phyloP scores from a whole-genome alignment of 2,888 invertebrate species.

The Oscheius sp. region DNA sequence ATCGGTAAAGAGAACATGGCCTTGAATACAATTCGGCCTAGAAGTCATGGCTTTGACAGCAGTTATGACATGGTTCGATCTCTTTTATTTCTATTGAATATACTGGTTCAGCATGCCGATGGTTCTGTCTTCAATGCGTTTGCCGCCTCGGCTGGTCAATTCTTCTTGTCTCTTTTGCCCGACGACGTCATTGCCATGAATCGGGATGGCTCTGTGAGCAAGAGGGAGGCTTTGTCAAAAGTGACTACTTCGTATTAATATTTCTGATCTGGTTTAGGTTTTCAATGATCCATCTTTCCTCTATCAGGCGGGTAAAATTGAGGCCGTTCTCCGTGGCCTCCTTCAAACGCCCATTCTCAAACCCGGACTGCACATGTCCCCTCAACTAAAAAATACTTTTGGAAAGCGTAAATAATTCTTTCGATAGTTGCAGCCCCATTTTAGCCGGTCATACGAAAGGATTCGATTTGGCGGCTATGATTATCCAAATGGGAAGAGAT shows the following conservation, averaged over 20 bases:
- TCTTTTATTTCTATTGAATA: background rate
- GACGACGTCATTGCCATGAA: constrained; percentile 38
- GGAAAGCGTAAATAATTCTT: constrained; percentile 37
- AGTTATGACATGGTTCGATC: constrained; percentile 78
- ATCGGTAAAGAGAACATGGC: constrained; percentile 66
- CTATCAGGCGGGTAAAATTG: constrained; percentile 45
- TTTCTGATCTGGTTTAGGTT: constrained; percentile 33
- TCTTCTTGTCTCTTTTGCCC: constrained; percentile 69
- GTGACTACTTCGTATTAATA: background rate
- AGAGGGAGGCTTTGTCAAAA: constrained; percentile 7
- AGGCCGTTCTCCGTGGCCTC: constrained; percentile 61
- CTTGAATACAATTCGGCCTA: constrained; percentile 74
- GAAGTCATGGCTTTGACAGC: constrained; percentile 76
- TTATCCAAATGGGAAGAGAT: constrained; percentile 68
- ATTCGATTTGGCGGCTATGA: constrained; percentile 66
- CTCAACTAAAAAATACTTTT: constrained; percentile 62
- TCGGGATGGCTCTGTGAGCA: constrained; percentile 23
- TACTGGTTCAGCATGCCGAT: constrained; percentile 77
- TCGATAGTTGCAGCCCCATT: background rate
- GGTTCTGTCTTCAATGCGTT: constrained; percentile 86
- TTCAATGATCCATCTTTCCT: constrained; percentile 54
- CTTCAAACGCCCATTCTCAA: constrained; percentile 59
- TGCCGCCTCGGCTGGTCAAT: constrained; percentile 76
- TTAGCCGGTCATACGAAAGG: constrained; percentile 38
- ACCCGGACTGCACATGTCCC: constrained; percentile 63